These are phyloP conservation scores for Linyphia triangularis DNA, from an alignment of 2,888 invertebrate genomes.

Conservation along the genomic window DNA sequence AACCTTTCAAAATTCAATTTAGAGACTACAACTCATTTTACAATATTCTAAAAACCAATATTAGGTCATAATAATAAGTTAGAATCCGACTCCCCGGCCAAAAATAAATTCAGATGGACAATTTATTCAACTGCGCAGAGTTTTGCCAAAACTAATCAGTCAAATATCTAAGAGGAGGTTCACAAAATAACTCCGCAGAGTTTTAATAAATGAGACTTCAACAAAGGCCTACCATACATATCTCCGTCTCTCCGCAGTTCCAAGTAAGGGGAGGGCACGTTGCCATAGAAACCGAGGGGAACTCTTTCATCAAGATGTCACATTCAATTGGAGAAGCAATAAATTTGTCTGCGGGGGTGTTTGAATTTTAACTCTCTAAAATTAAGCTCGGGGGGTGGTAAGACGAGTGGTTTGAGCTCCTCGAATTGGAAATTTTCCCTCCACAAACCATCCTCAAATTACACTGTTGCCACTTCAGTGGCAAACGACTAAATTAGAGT, in stretches of 20 bases:
- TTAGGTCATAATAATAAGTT: no score
- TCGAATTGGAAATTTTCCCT: not conserved
- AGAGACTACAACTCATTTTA: no score
- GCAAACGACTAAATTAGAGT: conserved; percentile 14
- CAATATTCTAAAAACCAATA: no score
- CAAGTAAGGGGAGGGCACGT: conserved; percentile 4
- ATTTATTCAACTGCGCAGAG: not conserved
- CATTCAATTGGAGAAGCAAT: conserved; percentile 53
- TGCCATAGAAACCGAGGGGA: conserved; percentile 20
- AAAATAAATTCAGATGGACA: not conserved
- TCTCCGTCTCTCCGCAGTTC: conserved; percentile 16
- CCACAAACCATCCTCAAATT: conserved; percentile 5
- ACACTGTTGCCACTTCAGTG: conserved; percentile 4
- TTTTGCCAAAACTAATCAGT: not conserved
- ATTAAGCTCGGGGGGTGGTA: not conserved
- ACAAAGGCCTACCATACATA: not conserved
- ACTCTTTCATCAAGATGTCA: conserved; percentile 55
- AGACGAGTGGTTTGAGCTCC: not conserved
- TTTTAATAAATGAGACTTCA: not conserved
- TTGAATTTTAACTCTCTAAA: conserved; percentile 41
- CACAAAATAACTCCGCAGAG: not conserved
- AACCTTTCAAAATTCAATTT: no score
- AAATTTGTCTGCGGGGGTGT: conserved; percentile 43
- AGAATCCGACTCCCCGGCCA: not conserved
- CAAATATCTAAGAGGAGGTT: not conserved